phyloP scores from a whole-genome alignment of 2,888 invertebrate species.

The Litoditis marina region DNA sequence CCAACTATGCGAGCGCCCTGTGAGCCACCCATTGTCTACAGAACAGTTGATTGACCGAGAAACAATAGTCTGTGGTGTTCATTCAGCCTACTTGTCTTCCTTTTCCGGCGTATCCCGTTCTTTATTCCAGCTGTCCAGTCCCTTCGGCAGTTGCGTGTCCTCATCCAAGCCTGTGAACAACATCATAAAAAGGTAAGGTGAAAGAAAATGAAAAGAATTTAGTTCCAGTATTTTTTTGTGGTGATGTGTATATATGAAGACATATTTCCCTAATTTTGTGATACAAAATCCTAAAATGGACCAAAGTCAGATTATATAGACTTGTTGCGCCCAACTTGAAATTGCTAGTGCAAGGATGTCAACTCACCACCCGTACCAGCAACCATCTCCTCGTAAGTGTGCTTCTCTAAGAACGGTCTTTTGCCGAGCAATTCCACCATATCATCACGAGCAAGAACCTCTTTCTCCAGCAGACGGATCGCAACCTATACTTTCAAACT shows the following conservation, averaged over 20 bases:
- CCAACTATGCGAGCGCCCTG: too few relatives aligned
- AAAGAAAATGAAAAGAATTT: neutral
- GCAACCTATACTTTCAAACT: conserved; percentile 75
- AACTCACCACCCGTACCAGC: conserved; percentile 73
- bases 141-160: conserved; percentile 88
- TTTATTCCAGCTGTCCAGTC: conserved; percentile 87
- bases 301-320: too few relatives aligned
- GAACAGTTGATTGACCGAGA: too few relatives aligned
- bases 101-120: conserved; percentile 25
- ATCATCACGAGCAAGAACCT: conserved; percentile 89
- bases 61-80: too few relatives aligned
- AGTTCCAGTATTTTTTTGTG: too few relatives aligned
- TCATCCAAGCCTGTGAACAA: conserved; percentile 78
- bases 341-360: neutral
- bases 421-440: conserved; percentile 93
- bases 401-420: conserved; percentile 94
- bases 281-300: too few relatives aligned
- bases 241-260: too few relatives aligned
- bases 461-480: conserved; percentile 83
- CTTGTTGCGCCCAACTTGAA: too few relatives aligned
- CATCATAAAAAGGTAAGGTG: neutral
- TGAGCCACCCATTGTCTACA: too few relatives aligned
- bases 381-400: conserved; percentile 98
- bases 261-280: too few relatives aligned
- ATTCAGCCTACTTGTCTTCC: conserved; percentile 17